These are phyloP conservation scores for Rhea americana DNA, from an alignment of 2,113 vertebrate species.

Conservation along the genomic window DNA sequence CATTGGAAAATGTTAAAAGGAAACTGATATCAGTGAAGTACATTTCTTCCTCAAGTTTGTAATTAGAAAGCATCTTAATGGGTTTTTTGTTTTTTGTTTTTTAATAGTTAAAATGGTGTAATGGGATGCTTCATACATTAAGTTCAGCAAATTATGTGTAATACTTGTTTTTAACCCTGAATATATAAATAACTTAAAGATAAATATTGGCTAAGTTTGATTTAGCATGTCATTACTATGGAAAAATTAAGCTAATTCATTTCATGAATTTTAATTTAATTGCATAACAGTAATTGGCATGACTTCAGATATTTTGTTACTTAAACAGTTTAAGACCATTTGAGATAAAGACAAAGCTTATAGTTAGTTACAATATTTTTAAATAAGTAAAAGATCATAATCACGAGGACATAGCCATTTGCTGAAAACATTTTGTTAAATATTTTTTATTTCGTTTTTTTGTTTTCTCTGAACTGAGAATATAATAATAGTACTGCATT, in stretches of 20 bases:
- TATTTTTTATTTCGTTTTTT: not conserved
- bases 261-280: slow-evolving; percentile 39
- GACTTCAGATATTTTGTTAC: not conserved
- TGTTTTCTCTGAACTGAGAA: not conserved
- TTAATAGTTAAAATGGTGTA: not conserved
- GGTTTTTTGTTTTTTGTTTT: not conserved
- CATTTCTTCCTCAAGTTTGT: not conserved
- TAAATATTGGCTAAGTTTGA: not conserved
- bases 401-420: not conserved
- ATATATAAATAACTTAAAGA: not conserved
- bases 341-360: not conserved
- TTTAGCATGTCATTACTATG: not conserved
- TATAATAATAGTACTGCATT: not conserved
- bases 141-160: not conserved
- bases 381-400: not conserved
- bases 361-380: not conserved
- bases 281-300: not conserved
- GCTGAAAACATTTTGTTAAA: not conserved
- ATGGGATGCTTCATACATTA: not conserved
- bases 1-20: not conserved
- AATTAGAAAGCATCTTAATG: not conserved
- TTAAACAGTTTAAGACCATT: not conserved
- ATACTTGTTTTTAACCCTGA: not conserved
- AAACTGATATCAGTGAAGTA: not conserved
- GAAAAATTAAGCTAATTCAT: not conserved